Percentiles rank a stretch among this genome's conserved stretches.
Conservation (phyloP, 2,888 invertebrate genomes). For the Drosophila antonietae region DNA sequence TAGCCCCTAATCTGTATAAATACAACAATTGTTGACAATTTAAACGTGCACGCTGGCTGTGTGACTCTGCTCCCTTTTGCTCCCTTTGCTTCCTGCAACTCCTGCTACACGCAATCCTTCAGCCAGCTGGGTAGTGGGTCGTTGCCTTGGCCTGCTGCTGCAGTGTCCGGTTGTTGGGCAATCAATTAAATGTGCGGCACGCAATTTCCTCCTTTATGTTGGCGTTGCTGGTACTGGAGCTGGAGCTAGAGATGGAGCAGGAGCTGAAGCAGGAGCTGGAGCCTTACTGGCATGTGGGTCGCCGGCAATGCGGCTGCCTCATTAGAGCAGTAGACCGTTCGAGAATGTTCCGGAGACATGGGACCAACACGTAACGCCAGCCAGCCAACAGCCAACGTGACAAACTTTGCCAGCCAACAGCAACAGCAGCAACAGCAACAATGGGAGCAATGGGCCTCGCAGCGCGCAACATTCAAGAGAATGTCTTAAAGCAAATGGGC, state of each 20-base stretch:
- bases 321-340: conserved; percentile 43
- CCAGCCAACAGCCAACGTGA: conserved; percentile 52
- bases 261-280: neutral
- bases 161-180: conserved; percentile 53
- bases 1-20: conserved; percentile 25
- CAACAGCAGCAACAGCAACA: conserved; percentile 14
- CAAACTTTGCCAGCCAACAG: conserved; percentile 52
- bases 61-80: neutral
- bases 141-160: conserved; percentile 8
- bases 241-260: neutral
- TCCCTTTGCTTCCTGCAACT: neutral
- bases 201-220: conserved; percentile 63
- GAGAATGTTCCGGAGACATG: conserved; percentile 7
- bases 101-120: neutral
- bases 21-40: conserved; percentile 43
- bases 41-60: conserved; percentile 27
- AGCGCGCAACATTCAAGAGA: conserved; percentile 22
- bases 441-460: conserved; percentile 16
- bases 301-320: conserved; percentile 41
- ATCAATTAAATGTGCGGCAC: conserved; percentile 71
- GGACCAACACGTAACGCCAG: conserved; percentile 42
- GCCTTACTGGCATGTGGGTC: conserved; percentile 24
- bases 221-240: neutral
- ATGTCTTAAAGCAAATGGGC: conserved; percentile 44
- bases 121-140: neutral